phyloP scores from a whole-genome alignment of 2,113 vertebrate genomes.

The Oncorhynchus tshawytscha region DNA sequence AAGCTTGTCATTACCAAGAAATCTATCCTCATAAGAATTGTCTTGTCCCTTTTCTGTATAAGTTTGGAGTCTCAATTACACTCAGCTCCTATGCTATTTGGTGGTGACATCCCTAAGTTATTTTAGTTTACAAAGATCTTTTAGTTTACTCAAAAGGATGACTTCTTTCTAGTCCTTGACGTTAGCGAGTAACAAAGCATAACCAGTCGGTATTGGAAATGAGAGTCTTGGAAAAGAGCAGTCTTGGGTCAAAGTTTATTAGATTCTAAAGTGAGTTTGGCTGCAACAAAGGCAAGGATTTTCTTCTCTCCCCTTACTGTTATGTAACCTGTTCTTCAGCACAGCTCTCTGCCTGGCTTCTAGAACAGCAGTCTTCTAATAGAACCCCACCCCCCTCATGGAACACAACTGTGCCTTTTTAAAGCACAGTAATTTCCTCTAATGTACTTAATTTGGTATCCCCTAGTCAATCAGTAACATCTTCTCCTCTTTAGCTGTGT shows the following conservation, averaged over 20 bases:
- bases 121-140: slow-evolving; percentile 46
- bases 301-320: slow-evolving; percentile 46
- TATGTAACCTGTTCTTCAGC: slow-evolving; percentile 66
- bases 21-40: slow-evolving; percentile 23
- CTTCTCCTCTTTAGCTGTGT: slow-evolving; percentile 46
- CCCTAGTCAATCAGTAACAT: slow-evolving; percentile 62
- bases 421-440: slow-evolving; percentile 72
- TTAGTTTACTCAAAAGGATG: slow-evolving; percentile 59
- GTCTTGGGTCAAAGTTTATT: slow-evolving; percentile 67
- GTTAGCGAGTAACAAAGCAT: slow-evolving; percentile 27
- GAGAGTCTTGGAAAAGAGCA: slow-evolving; percentile 58
- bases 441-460: slow-evolving; percentile 71
- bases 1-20: slow-evolving; percentile 45
- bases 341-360: neutral
- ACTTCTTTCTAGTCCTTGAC: slow-evolving; percentile 43
- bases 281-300: slow-evolving; percentile 72
- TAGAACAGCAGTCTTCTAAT: slow-evolving; percentile 58
- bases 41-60: slow-evolving; percentile 52
- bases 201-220: slow-evolving; percentile 44
- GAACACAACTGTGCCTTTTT: slow-evolving; percentile 70
- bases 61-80: slow-evolving; percentile 60
- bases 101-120: slow-evolving; percentile 51
- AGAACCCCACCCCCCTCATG: slow-evolving; percentile 68
- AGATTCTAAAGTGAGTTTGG: slow-evolving; percentile 70
- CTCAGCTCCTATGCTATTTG: slow-evolving; percentile 37